phyloP scores from a whole-genome alignment of 2,888 invertebrate species.

The Patella caerulea region DNA sequence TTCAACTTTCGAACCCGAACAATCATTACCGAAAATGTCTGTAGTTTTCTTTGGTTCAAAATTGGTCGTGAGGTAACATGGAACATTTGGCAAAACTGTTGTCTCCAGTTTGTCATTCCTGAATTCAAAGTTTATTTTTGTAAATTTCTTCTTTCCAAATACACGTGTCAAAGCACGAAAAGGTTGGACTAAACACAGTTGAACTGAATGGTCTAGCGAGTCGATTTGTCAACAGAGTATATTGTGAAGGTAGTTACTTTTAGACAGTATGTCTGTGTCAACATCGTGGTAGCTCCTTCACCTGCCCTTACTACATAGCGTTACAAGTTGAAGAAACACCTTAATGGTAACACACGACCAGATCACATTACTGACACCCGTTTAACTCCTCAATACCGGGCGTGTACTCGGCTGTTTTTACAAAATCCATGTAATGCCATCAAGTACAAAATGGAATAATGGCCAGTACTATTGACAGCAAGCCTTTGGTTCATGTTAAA shows the following conservation, averaged over 20 bases:
- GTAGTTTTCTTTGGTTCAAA: no score
- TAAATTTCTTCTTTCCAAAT: not conserved
- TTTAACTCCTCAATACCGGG: slow-evolving; percentile 26
- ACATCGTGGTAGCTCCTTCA: slow-evolving; percentile 14
- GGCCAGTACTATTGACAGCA: slow-evolving; percentile 13
- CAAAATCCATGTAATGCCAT: slow-evolving; percentile 26
- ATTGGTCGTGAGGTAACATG: not conserved
- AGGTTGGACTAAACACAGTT: not conserved
- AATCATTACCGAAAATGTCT: no score
- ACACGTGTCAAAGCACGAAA: slow-evolving; percentile 7
- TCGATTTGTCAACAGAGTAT: not conserved
- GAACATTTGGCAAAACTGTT: not conserved
- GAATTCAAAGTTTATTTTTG: slow-evolving; percentile 4
- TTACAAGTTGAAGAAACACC: not conserved
- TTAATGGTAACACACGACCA: slow-evolving; percentile 10
- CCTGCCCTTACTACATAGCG: slow-evolving; percentile 17
- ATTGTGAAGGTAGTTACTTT: slow-evolving; percentile 22
- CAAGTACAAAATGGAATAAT: slow-evolving; percentile 22
- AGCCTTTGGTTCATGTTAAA: slow-evolving; percentile 1
- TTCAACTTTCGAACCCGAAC: no score
- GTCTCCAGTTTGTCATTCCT: not conserved
- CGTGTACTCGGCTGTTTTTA: slow-evolving; percentile 33
- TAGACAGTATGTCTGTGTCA: slow-evolving; percentile 27
- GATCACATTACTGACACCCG: slow-evolving; percentile 23
- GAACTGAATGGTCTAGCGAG: not conserved